Base-by-base conservation (phyloP, 2,113 vertebrate genomes). In the Mionectes macconnelli region DNA sequence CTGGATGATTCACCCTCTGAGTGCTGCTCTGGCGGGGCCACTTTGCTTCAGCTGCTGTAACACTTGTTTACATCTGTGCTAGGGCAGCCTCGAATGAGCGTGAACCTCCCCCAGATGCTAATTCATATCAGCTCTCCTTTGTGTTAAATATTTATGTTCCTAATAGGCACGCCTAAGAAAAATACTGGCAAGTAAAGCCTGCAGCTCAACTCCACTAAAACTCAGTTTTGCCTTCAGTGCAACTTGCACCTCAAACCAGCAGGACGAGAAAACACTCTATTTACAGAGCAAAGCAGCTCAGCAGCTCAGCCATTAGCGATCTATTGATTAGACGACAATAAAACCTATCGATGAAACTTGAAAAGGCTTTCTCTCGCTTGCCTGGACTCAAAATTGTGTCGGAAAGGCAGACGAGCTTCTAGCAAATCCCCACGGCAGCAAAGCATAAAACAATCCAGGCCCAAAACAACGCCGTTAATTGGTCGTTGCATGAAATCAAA, bases 81-180 rank as follows among this genome's bases (percentile, higher is more conserved):
- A 31, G 82, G 78, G 69, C 39, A 80, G 90, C 80, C 85, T 52
- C 30, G 89, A 60, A 28, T 47, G 56, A 90, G 89, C 1, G 60
- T 2, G 13, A 94, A 22, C 84, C 91, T 97, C 93, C 95, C 87
- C 68, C 85, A 9, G 84, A 67, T 12, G 53, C 74, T 74, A 94
- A 92, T 93, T 95, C 87, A 69, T 87, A 87, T 83, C 37, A 24
- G 73, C 53, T 92, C 96, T 92, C 91, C 87, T 90, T 67, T 53
- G 74, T 73, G 89, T 96, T 88, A 84, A 91, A 92, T 89, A 95
- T 92, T 91, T 75, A 89, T 76, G 62, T 37, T 90, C 69, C 35
- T 86, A 80, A 92, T 66, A 80, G 84, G 42, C 92, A 70, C 89
- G 82, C 95, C 91, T 91, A 90, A 91, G 94, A 83, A 93, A 96